Conservation (phyloP, 2,888 invertebrate genomes). For the Imbricaverruca yamaguchii region DNA sequence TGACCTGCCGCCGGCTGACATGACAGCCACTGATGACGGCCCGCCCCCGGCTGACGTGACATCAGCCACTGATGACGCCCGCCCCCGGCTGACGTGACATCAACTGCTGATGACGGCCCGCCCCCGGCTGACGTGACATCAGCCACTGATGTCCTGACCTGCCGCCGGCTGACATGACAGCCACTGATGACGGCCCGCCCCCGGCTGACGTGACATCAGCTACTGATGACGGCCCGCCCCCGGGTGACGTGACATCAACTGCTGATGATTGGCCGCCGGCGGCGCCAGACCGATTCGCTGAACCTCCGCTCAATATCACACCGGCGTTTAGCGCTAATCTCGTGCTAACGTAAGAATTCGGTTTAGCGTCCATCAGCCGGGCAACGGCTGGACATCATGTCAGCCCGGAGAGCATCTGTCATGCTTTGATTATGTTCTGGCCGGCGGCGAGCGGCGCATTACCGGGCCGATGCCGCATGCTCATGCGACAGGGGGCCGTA, state of each 20-base stretch:
- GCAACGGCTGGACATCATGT: slow-evolving; percentile 2
- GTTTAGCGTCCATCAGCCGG: neutral
- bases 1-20: too few relatives aligned
- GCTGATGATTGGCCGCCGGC: too few relatives aligned
- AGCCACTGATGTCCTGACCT: neutral
- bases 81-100: too few relatives aligned
- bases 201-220: too few relatives aligned
- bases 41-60: too few relatives aligned
- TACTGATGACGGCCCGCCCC: too few relatives aligned
- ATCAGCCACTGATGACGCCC: too few relatives aligned
- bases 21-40: too few relatives aligned
- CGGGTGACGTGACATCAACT: too few relatives aligned
- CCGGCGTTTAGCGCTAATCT: slow-evolving; percentile 7
- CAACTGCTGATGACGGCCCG: too few relatives aligned
- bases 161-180: too few relatives aligned
- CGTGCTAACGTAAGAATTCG: slow-evolving; percentile 10
- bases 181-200: too few relatives aligned
- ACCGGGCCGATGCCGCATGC: neutral
- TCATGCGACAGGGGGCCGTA: slow-evolving; percentile 15
- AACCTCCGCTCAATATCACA: slow-evolving; percentile 13
- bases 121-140: neutral
- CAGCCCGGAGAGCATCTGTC: slow-evolving; percentile 11
- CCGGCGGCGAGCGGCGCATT: neutral
- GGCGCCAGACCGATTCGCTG: neutral
- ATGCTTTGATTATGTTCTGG: neutral